Evolutionary conservation across 1,140 invertebrate genomes (phyloP).

Genomic region (Euglossa dilemma): DNA sequence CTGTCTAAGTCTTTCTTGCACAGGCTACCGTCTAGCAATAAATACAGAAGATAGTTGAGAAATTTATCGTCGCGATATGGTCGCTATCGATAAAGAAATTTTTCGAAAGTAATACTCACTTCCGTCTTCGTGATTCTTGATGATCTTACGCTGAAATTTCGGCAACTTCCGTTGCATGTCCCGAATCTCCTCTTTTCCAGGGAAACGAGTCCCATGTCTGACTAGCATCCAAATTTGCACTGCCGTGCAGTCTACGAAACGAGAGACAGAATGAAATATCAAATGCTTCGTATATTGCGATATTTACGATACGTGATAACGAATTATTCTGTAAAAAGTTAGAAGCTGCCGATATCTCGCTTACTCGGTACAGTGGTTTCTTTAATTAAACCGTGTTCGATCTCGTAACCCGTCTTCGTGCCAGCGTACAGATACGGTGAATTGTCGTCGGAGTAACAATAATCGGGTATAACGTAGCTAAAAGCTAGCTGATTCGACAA

Average conservation of each 20-base stretch:
- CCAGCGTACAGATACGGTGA: slow-evolving; percentile 78
- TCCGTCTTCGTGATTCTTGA: slow-evolving; percentile 68
- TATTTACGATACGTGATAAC: background rate
- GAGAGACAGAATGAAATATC: background rate
- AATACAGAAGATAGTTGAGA: background rate
- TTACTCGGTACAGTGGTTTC: slow-evolving; percentile 76
- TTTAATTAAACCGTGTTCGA: slow-evolving; percentile 70
- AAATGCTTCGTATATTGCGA: no score
- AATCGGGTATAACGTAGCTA: slow-evolving; percentile 44
- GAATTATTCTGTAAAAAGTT: background rate
- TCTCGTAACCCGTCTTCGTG: slow-evolving; percentile 80
- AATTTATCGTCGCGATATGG: no score
- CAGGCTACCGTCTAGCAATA: slow-evolving; percentile 70
- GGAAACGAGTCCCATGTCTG: slow-evolving; percentile 78
- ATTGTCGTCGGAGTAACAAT: slow-evolving; percentile 76
- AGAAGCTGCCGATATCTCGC: background rate
- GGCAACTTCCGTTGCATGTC: slow-evolving; percentile 65
- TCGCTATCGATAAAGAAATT: background rate
- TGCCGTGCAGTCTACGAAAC: slow-evolving; percentile 68
- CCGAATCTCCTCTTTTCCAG: slow-evolving; percentile 59
- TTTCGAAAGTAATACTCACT: slow-evolving; percentile 57
- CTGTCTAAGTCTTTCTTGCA: slow-evolving; percentile 74
- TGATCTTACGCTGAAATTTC: slow-evolving; percentile 69
- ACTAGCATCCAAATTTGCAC: slow-evolving; percentile 75
- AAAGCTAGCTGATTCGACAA: background rate